Evolutionary conservation across 23 tunicate species (phyloP), one percentile per base, ranked within the genome.

Genomic region (Botrylloides violaceus): DNA sequence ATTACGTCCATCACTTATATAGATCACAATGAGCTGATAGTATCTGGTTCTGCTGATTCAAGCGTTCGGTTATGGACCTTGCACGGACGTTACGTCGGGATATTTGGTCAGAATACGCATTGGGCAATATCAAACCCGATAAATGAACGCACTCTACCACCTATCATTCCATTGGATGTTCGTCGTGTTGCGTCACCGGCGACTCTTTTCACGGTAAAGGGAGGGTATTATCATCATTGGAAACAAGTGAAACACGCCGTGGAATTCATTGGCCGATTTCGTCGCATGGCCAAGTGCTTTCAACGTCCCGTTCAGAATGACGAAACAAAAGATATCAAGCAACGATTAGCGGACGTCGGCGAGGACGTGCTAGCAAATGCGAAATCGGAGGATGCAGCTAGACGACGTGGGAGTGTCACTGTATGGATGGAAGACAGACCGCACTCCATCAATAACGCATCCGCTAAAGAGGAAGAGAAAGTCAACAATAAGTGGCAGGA

Each of bases 371-470:
- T 79, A 2, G 56, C 56, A 59, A 76, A 55, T 28, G 55, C 73
- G 50, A 65, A 77, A 65, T 35, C 26, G 34, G 24, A 4, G 22
- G 36, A 65, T 35, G 3, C 32, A 50, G 23, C 48, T 26, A 37
- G 12, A 1, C 29, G 81, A 7, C 47, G 32, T 27, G 64, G 30
- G 6, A 77, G 81, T 24, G 43, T 77, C n/a, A 77, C 81, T 2
- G 73, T 77, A 2, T 77, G 81, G 81, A 65, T 77, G 63, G 81
- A 66, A 3, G 81, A 77, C 27, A 29, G 58, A 4, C 81, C 81
- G 6, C 73, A 64, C 64, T 77, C 81, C 1, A 77, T 77, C 36
- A n/a, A 34, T 1, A 61, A 34, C 23, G 32, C 71, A 19, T 30
- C 50, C 1, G 26, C 26, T 1, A 3, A 29, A 60, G 36, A 31